phyloP scores from a whole-genome alignment of 2,797 vertebrate genomes.

The Catharus ustulatus region DNA sequence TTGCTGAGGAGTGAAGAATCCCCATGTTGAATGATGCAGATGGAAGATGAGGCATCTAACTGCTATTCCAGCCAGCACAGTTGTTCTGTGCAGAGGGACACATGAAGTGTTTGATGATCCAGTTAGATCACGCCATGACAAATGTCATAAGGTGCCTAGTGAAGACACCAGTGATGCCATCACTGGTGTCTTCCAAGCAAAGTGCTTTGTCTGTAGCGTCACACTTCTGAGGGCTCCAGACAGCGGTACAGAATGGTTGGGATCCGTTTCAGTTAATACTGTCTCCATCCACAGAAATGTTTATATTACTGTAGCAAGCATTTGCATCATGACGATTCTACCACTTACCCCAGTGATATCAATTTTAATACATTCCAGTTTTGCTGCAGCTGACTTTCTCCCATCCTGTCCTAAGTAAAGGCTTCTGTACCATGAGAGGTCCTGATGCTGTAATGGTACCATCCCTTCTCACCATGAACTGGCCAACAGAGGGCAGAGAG shows the following conservation, averaged over 20 bases:
- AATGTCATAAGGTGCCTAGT: background rate
- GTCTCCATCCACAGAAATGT: background rate
- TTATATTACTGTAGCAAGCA: background rate
- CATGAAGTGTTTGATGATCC: background rate
- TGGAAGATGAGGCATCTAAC: background rate
- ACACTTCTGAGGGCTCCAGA: background rate
- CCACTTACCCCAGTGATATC: background rate
- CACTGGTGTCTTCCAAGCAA: background rate
- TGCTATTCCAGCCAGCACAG: background rate
- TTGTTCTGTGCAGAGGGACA: background rate
- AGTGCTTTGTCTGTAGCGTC: background rate
- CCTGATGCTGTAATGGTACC: background rate
- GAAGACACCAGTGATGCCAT: background rate
- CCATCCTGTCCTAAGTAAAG: background rate
- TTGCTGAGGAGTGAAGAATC: background rate
- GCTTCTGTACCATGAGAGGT: background rate
- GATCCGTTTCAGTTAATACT: background rate
- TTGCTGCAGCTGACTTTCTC: background rate
- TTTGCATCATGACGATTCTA: background rate
- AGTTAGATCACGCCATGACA: background rate
- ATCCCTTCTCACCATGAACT: background rate
- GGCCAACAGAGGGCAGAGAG: constrained; percentile 42
- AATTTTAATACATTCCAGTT: background rate
- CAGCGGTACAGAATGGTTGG: background rate
- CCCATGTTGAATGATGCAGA: background rate